Conservation (phyloP, 30 jellyfish, hydroid and myxozoan genomes). For the Cassiopea xamachana region DNA sequence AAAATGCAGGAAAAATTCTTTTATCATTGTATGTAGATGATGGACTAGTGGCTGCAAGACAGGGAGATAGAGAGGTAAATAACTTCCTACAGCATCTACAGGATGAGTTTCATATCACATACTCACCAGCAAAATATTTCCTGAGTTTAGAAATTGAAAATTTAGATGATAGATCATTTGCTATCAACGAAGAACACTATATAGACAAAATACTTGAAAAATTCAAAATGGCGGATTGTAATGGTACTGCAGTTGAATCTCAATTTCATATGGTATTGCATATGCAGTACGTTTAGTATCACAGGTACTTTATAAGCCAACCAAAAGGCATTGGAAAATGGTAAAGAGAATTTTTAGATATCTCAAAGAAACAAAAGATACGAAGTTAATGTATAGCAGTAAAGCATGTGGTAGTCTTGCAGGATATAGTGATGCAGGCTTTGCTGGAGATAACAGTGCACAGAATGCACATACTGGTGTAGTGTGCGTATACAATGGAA, state of each 20-base stretch:
- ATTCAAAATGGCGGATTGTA: constrained; percentile 41
- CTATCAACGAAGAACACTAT: constrained; percentile 60
- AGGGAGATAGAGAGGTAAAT: constrained; percentile 45
- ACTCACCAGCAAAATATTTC: constrained; percentile 63
- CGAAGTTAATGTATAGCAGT: constrained; percentile 50
- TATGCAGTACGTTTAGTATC: constrained; percentile 54
- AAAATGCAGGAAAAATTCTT: constrained; percentile 33
- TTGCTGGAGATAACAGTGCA: constrained; percentile 55
- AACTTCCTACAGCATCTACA: constrained; percentile 52
- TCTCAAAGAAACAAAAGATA: constrained; percentile 45
- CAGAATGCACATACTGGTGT: constrained; percentile 61
- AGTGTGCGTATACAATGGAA: constrained; percentile 55
- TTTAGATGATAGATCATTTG: constrained; percentile 54
- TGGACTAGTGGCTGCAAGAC: constrained; percentile 65
- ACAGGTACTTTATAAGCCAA: constrained; percentile 55
- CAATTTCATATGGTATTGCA: constrained; percentile 33
- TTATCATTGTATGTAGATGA: constrained; percentile 65
- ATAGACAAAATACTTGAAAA: constrained; percentile 45
- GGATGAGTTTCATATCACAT: constrained; percentile 60
- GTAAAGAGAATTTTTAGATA: constrained; percentile 52
- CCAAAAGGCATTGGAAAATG: constrained; percentile 56
- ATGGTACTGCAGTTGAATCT: constrained; percentile 65
- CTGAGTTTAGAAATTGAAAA: constrained; percentile 61
- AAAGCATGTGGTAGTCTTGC: constrained; percentile 28
- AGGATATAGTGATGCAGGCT: constrained; percentile 68